A percentile compares a stretch with the other conserved stretches of the same genome.
Evolutionary conservation across 2,113 vertebrate genomes (phyloP).

Genomic region (Melanotaenia duboulayi): DNA sequence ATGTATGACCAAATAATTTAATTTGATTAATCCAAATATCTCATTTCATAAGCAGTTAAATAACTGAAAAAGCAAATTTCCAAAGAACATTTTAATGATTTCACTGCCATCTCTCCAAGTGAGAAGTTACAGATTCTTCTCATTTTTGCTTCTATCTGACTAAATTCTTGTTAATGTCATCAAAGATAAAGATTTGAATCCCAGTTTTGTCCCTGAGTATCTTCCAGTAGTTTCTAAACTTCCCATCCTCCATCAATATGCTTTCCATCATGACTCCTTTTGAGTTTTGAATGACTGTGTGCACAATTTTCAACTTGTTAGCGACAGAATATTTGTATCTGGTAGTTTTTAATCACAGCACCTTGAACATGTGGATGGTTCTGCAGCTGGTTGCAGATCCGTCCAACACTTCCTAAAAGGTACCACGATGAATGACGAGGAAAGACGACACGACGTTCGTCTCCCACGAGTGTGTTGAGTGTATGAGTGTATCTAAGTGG

Average conservation of each 20-base stretch:
- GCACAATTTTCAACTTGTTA: constrained; percentile 41
- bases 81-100: constrained; percentile 54
- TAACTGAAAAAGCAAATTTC: background rate
- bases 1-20: constrained; percentile 35
- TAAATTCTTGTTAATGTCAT: background rate
- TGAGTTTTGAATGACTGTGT: constrained; percentile 48
- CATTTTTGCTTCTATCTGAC: background rate
- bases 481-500: constrained; percentile 20
- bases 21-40: constrained; percentile 13
- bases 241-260: constrained; percentile 6
- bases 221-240: no score
- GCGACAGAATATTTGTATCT: constrained; percentile 39
- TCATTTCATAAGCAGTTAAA: constrained; percentile 8
- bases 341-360: constrained; percentile 65
- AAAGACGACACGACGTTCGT: constrained; percentile 12
- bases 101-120: constrained; percentile 59
- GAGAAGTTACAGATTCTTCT: background rate
- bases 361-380: constrained; percentile 67
- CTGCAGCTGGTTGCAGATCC: constrained; percentile 72
- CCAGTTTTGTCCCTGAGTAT: background rate
- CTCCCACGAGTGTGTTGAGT: constrained; percentile 26
- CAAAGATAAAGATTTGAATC: background rate
- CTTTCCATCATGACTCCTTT: constrained; percentile 31
- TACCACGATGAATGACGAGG: constrained; percentile 58
- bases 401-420: constrained; percentile 73